A percentile compares a stretch with the other conserved stretches of the same genome.
Conservation (phyloP, 2,888 invertebrate genomes). For the Phytoseiulus persimilis region DNA sequence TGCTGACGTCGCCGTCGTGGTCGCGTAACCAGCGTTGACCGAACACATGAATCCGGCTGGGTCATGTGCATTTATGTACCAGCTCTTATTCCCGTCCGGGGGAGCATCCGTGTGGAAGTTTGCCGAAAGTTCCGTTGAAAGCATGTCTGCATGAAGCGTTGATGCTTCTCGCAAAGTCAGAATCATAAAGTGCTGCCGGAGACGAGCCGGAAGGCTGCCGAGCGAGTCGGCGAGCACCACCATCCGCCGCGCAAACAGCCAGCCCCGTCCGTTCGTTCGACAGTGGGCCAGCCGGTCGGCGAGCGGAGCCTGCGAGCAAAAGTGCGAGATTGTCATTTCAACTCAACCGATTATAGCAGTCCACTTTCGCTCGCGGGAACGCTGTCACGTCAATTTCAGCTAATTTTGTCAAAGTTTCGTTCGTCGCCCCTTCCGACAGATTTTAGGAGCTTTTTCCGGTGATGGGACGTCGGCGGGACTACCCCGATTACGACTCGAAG, state of each 20-base stretch:
- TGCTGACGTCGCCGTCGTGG: not conserved
- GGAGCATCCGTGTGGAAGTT: not conserved
- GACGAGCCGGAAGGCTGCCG: not conserved
- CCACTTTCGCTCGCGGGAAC: not conserved
- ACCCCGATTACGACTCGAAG: not conserved
- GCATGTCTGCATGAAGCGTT: not conserved
- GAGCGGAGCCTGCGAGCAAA: not conserved
- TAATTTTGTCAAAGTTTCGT: constrained; percentile 24
- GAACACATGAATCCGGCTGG: not conserved
- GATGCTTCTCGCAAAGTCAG: not conserved
- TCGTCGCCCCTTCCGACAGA: not conserved
- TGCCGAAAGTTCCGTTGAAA: not conserved
- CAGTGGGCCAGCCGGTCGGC: not conserved
- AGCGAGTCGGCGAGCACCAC: no score
- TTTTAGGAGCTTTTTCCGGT: not conserved
- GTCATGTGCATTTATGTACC: not conserved
- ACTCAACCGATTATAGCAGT: not conserved
- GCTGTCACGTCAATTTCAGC: constrained; percentile 19
- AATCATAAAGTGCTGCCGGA: not conserved
- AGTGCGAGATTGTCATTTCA: not conserved
- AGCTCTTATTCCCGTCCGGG: not conserved
- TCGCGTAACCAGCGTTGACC: not conserved
- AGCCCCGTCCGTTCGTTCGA: no score
- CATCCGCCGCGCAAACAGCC: not conserved
- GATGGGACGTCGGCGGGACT: not conserved